phyloP scores from a whole-genome alignment of 2,888 invertebrate species.

The Myopa testacea region DNA sequence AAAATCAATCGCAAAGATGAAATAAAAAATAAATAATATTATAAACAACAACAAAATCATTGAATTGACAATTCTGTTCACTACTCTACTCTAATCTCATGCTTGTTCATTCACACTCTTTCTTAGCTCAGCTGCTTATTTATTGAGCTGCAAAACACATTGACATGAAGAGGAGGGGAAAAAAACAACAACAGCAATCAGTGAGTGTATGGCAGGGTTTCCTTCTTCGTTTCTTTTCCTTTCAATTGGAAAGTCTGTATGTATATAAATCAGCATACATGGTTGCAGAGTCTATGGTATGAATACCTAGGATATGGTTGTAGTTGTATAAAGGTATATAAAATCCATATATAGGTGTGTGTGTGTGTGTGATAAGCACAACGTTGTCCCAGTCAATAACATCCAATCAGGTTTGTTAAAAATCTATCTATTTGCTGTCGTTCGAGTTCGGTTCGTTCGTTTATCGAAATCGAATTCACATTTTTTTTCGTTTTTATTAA shows the following conservation, averaged over 20 bases:
- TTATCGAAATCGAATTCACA: slow-evolving; percentile 38
- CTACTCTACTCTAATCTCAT: neutral
- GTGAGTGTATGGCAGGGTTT: neutral
- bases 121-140: neutral
- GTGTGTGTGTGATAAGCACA: slow-evolving; percentile 27
- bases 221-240: neutral
- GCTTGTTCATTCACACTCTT: slow-evolving; percentile 20
- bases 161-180: neutral
- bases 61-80: slow-evolving; percentile 16
- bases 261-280: neutral
- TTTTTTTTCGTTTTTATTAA: slow-evolving; percentile 28
- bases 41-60: neutral
- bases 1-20: neutral
- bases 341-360: slow-evolving; percentile 29
- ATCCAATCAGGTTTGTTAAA: slow-evolving; percentile 69
- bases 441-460: slow-evolving; percentile 40
- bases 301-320: neutral
- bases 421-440: slow-evolving; percentile 63
- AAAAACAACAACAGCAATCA: slow-evolving; percentile 10
- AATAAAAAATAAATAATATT: neutral
- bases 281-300: neutral
- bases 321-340: neutral
- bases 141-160: neutral
- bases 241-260: neutral
- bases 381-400: slow-evolving; percentile 66